These are phyloP conservation scores for Chaitophorus viminalis DNA, from an alignment of 2,888 invertebrate genomes.

Conservation along the genomic window DNA sequence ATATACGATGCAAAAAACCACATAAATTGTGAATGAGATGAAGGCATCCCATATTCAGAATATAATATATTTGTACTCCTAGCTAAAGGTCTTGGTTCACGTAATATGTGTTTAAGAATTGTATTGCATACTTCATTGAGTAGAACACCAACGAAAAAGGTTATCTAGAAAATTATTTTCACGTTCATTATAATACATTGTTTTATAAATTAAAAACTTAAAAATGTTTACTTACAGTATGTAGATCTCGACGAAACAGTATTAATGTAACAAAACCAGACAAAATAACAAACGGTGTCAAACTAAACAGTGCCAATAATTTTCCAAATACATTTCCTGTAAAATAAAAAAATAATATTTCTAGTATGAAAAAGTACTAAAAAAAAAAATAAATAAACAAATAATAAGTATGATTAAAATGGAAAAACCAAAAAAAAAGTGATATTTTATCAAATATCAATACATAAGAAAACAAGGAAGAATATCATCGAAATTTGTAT, in stretches of 20 bases:
- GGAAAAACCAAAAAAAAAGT: too few species aligned
- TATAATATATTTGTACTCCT: conserved; percentile 72
- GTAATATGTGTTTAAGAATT: conserved; percentile 81
- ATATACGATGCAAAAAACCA: conserved; percentile 91
- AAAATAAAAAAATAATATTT: conserved; percentile 67
- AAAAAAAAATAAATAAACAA: too few species aligned
- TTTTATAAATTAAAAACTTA: neutral
- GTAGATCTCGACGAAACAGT: conserved; percentile 87
- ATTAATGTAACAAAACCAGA: conserved; percentile 86
- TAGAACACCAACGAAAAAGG: conserved; percentile 82
- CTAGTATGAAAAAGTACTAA: too few species aligned
- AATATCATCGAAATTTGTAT: neutral
- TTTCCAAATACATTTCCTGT: conserved; percentile 86
- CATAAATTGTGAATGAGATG: conserved; percentile 89
- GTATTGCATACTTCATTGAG: conserved; percentile 83
- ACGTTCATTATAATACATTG: neutral
- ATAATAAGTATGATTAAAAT: too few species aligned
- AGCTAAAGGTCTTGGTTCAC: conserved; percentile 81
- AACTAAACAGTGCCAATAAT: conserved; percentile 82
- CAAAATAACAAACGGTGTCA: conserved; percentile 84
- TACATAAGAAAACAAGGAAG: neutral
- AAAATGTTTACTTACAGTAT: conserved; percentile 77
- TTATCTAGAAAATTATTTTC: conserved; percentile 74
- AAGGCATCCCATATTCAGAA: conserved; percentile 90
- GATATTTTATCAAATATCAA: neutral